Evolutionary conservation across 2,113 vertebrate genomes (phyloP), one percentile per base, ranked within the genome.

Genomic region (Dicrurus megarhynchus): DNA sequence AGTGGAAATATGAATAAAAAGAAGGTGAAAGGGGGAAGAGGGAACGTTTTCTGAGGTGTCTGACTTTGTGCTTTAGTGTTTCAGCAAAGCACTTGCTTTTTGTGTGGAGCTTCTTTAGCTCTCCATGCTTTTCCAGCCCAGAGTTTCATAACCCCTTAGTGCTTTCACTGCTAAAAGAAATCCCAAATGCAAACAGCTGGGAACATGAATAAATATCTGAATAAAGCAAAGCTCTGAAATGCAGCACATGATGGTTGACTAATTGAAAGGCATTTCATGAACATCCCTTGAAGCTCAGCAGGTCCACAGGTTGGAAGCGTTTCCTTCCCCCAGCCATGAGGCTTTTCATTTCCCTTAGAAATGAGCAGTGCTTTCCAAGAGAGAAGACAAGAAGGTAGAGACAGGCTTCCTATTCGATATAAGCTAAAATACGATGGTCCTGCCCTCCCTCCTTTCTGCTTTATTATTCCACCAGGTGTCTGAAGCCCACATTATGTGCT

Each of bases 381-480:
- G 64, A 78, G 90, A 42, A 59, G 21, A 70, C 49, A 57, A 63
- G 33, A 70, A 53, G n/a, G 55, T 5, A 83, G 74, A 79, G 22
- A 73, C 44, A 59, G 42, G n/a, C 30, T 77, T 96, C 47, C 53
- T 84, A 41, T 65, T 33, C 28, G 47, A 55, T 84, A 52, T 6
- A 65, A 87, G 33, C 57, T 94, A 88, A 83, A 90, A 83, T 67
- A 67, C 11, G 26, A 68, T 56, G 53, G 33, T 21, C 47, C 46
- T 90, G 35, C 21, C 49, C 42, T 63, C 59, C 50, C 27, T 90
- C 56, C 81, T 81, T 68, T 76, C 68, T 86, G 42, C 47, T 61
- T 88, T 76, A 71, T 94, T 86, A 93, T 91, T 75, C 73, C 35
- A 44, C 47, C 81, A 92, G 82, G 68, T 89, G 89, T 50, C 73